phyloP scores from a whole-genome alignment of 1,140 invertebrate species.

The Caerostris darwini region DNA sequence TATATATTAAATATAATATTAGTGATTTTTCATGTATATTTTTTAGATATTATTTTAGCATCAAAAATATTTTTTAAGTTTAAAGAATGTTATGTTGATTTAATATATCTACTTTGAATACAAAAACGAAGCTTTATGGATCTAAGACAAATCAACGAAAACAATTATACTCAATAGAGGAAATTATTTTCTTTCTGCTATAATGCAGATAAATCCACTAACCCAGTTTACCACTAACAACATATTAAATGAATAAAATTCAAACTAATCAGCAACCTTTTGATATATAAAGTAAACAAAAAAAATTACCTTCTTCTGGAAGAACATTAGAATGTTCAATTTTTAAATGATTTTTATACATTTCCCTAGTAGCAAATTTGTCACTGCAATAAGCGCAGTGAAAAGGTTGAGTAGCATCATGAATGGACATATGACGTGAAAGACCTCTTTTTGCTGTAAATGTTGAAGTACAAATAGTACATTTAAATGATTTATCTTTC shows the following conservation, averaged over 20 bases:
- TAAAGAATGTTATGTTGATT: too few species aligned
- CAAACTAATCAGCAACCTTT: not conserved
- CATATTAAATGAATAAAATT: not conserved
- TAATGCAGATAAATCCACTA: too few species aligned
- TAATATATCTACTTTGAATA: too few species aligned
- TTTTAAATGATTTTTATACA: conserved; percentile 83
- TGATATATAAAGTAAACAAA: not conserved
- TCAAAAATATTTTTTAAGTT: too few species aligned
- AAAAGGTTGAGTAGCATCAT: conserved; percentile 80
- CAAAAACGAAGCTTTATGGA: too few species aligned
- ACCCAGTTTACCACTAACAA: too few species aligned
- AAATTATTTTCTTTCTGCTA: too few species aligned
- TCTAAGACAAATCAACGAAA: too few species aligned
- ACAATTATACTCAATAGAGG: too few species aligned
- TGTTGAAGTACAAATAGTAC: conserved; percentile 80
- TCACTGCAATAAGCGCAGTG: conserved; percentile 83
- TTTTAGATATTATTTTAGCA: too few species aligned
- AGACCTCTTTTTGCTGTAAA: conserved; percentile 82
- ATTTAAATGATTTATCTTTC: conserved; percentile 81
- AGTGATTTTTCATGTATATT: too few species aligned
- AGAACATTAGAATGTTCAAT: conserved; percentile 79
- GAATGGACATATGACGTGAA: conserved; percentile 81
- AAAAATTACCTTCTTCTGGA: conserved; percentile 39
- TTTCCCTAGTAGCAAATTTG: conserved; percentile 82
- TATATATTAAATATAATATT: too few species aligned